A percentile compares a stretch with the other conserved stretches of the same genome.
Conservation (phyloP, 2,797 vertebrate genomes). For the Xenops minutus region DNA sequence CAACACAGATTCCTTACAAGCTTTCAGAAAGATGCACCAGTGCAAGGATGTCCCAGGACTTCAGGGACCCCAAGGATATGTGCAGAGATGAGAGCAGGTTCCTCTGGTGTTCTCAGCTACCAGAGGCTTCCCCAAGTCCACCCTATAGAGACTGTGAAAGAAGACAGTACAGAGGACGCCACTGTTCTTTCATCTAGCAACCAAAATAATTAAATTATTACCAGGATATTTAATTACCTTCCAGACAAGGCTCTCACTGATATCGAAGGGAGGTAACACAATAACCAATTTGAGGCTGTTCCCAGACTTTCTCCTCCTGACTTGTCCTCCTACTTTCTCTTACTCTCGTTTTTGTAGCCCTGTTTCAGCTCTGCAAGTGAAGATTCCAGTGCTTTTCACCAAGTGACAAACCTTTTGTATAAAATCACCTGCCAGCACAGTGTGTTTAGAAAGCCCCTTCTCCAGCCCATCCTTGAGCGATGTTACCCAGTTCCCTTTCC, state of each 20-base stretch:
- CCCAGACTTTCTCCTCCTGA: not conserved
- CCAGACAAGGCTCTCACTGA: not conserved
- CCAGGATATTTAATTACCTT: not conserved
- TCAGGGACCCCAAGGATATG: not conserved
- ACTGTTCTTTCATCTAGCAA: not conserved
- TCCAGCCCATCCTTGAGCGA: not conserved
- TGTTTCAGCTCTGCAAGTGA: not conserved
- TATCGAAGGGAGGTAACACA: not conserved
- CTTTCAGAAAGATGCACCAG: not conserved
- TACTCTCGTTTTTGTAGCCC: not conserved
- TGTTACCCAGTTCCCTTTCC: not conserved
- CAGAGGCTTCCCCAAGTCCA: not conserved
- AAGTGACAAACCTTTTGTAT: not conserved
- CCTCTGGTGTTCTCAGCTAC: not conserved
- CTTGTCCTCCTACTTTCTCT: not conserved
- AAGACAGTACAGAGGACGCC: not conserved
- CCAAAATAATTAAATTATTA: not conserved
- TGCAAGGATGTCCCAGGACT: not conserved
- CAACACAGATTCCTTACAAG: not conserved
- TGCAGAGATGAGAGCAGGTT: not conserved
- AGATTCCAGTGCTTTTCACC: not conserved
- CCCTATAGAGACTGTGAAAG: not conserved
- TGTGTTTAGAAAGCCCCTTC: not conserved
- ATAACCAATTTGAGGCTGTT: not conserved
- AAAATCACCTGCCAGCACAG: not conserved